Evolutionary conservation across 2,113 vertebrate species (phyloP), one percentile per base, ranked within the genome.

Genomic region (Vidua macroura): DNA sequence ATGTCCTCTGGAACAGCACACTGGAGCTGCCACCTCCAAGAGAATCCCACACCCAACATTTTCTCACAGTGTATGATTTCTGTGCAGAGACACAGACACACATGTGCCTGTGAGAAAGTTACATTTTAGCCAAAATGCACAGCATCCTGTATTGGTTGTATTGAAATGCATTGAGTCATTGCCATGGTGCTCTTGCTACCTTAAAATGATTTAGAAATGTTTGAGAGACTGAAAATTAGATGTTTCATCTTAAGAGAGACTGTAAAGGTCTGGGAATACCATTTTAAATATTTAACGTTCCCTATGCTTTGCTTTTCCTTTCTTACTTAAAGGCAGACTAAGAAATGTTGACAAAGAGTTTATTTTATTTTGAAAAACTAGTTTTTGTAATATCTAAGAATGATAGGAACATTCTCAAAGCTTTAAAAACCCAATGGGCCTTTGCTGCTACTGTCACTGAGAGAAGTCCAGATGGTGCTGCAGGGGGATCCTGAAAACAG

Each of bases 131-230:
- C 55, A 56, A 88, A 90, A 83, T 21, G 43, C 55, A 80, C 79
- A 64, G 41, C 0, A 1, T 52, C n/a, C 41, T 56, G 4, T 18
- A 24, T 2, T 23, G 41, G n/a, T 22, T 24, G 13, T 41, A n/a
- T 24, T 3, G 6, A 92, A 75, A 76, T 56, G 44, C 62, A 75
- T 27, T 35, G 52, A 92, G 37, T 68, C 73, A 78, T 43, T 56
- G 74, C 44, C 41, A 67, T 0, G 0, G 37, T 70, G 55, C 41
- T 79, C 49, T 69, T 75, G 6, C 56, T 81, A 72, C 52, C 77
- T 91, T 91, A 76, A 92, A 95, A 84, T 39, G 60, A 84, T 84
- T 28, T 60, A 60, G 69, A 86, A 95, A 82, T 27, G 22, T 52
- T 30, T 1, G 4, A 63, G 43, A 88, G 33, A 46, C 10, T 39